Percentiles rank a stretch among this genome's conserved stretches.
Evolutionary conservation across 2,113 vertebrate species (phyloP).

Genomic region (Malurus alboscapulatus): DNA sequence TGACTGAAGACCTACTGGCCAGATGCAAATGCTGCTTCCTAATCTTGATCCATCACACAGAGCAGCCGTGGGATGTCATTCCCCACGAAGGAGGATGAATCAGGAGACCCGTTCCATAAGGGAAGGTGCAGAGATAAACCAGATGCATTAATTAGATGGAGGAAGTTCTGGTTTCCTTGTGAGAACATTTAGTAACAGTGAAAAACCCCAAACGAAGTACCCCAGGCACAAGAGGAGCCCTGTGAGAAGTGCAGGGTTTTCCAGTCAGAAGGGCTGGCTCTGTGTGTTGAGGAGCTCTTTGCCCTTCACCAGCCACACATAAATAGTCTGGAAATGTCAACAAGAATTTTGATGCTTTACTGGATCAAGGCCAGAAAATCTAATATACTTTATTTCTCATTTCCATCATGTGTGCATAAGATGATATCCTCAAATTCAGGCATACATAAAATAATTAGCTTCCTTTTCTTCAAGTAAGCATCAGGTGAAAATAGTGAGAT

Average conservation of each 20-base stretch:
- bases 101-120: conserved; percentile 1
- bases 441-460: background rate
- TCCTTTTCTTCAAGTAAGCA: background rate
- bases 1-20: conserved; percentile 65
- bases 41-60: conserved; percentile 57
- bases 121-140: conserved; percentile 13
- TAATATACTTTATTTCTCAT: background rate
- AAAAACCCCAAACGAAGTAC: background rate
- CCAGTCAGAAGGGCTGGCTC: background rate
- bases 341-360: background rate
- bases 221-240: background rate
- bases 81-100: background rate
- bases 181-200: background rate
- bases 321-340: background rate
- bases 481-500: background rate
- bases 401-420: background rate
- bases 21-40: conserved; percentile 71
- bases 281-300: background rate
- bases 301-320: background rate
- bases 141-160: conserved; percentile 22
- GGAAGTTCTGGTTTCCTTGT: conserved; percentile 21
- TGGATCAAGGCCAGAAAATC: background rate
- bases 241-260: background rate
- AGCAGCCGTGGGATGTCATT: conserved; percentile 32
- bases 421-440: background rate